These are phyloP conservation scores for Lasioglossum calceatum DNA, from an alignment of 2,888 invertebrate species.

Conservation along the genomic window DNA sequence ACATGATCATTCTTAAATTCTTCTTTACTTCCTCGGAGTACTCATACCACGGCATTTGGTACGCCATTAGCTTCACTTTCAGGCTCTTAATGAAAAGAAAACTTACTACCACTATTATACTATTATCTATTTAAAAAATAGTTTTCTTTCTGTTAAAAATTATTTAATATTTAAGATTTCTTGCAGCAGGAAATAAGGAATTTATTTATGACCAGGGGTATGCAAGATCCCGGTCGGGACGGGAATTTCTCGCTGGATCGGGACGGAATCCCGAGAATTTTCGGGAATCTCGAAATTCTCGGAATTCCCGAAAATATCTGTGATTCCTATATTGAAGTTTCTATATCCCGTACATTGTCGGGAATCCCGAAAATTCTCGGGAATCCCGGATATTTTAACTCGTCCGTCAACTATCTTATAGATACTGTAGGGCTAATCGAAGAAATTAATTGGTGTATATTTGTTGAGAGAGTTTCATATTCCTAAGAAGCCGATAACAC, in stretches of 20 bases:
- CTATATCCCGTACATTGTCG: too few relatives aligned
- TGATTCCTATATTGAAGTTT: too few relatives aligned
- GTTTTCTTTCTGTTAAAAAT: background rate
- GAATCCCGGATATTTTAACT: too few relatives aligned
- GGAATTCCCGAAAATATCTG: too few relatives aligned
- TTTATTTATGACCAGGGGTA: background rate
- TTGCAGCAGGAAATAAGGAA: background rate
- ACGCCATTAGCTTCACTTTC: constrained; percentile 68
- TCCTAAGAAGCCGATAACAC: background rate
- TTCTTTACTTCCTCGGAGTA: constrained; percentile 61
- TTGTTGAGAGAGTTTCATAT: background rate
- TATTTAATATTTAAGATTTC: background rate
- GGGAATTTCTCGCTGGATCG: too few relatives aligned
- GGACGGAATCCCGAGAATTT: too few relatives aligned
- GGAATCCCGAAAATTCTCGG: too few relatives aligned
- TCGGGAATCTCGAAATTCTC: too few relatives aligned
- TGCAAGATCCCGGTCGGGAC: too few relatives aligned
- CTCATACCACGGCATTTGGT: constrained; percentile 74
- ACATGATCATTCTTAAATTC: constrained; percentile 67
- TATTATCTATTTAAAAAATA: background rate
- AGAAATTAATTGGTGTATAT: too few relatives aligned
- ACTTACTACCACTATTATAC: background rate
- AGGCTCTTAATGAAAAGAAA: constrained; percentile 54
- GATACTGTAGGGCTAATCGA: background rate
- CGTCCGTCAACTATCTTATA: background rate